Base-by-base conservation (phyloP, 2,888 invertebrate genomes). In the Netelia fuscicornis region DNA sequence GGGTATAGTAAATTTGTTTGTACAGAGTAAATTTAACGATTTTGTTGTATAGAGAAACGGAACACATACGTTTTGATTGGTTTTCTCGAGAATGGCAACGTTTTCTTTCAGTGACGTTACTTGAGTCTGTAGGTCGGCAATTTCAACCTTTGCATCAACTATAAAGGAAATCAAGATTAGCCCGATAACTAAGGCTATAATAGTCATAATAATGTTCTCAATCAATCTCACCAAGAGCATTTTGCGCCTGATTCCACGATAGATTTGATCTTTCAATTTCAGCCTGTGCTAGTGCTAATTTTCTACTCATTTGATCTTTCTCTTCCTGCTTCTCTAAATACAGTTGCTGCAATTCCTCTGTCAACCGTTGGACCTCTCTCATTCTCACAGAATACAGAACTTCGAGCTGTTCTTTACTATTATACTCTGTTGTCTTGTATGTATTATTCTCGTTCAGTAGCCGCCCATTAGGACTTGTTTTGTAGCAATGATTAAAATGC, bases 221-320 rank as follows among this genome's bases (percentile, higher is more conserved):
- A 60, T 0, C 11, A 68, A 65, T 58, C 87, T 89, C 94, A 95
- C 95, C 96, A 86, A 96, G 94, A 86, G 96, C 94, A 88, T 96
- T 95, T 91, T 96, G 96, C n/a, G 95, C 95, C 89, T 96, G 95
- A 88, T 95, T 95, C 83, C 95, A 93, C 0, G 95, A 95, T 10
- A 95, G 91, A 81, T 95, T 94, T 0, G 95, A 95, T 80, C 95
- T 95, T 84, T 96, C 96, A 60, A 95, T 94, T 88, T 96, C 96
- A 25, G 95, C 95, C 87, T 96, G 94, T 1, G 95, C 94, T 1
- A 96, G 94, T 0, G 94, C 93, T 0, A 96, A 92, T 60, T 95
- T 94, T 64, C 95, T 95, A n/a, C 95, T 94, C 23, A 95, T 92
- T 67, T 95, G 94, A 86, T 94, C 94, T 25, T 90, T 92, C 11